Evolutionary conservation across 1,140 invertebrate genomes (phyloP).

Genomic region (Bombus superbus): DNA sequence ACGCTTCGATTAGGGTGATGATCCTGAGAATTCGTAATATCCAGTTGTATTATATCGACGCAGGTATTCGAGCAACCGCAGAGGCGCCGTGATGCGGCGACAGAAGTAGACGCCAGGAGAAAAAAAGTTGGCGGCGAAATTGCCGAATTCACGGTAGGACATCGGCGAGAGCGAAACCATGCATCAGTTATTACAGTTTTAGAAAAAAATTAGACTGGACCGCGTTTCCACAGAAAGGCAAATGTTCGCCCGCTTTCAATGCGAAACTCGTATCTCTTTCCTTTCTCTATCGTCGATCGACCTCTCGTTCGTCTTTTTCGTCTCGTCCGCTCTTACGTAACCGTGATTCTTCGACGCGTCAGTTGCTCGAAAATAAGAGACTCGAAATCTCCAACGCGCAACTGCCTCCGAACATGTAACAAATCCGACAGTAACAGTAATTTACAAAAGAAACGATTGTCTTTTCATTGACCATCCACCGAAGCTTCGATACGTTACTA

Average conservation of each 20-base stretch:
- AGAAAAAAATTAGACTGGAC: slow-evolving; percentile 17
- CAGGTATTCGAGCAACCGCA: slow-evolving; percentile 3
- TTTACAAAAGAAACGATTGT: too few relatives aligned
- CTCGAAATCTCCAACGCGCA: not conserved
- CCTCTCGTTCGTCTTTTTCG: not conserved
- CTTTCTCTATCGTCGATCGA: not conserved
- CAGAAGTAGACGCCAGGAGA: not conserved
- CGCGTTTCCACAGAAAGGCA: slow-evolving; percentile 21
- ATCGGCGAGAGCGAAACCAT: not conserved
- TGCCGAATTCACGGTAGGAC: not conserved
- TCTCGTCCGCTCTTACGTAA: not conserved
- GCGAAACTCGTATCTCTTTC: not conserved
- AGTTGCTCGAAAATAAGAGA: slow-evolving; percentile 9
- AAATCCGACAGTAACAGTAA: too few relatives aligned
- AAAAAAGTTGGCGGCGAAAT: not conserved
- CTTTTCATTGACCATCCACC: too few relatives aligned
- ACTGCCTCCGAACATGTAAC: too few relatives aligned
- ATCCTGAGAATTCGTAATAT: not conserved
- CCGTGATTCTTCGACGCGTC: not conserved
- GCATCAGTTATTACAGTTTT: slow-evolving; percentile 2
- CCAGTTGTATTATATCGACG: slow-evolving; percentile 9
- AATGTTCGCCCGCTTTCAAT: not conserved
- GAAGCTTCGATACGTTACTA: too few relatives aligned
- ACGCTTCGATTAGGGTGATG: not conserved
- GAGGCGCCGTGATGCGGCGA: not conserved